phyloP scores from a whole-genome alignment of 2,797 vertebrate genomes.

The Echeneis naucrates region DNA sequence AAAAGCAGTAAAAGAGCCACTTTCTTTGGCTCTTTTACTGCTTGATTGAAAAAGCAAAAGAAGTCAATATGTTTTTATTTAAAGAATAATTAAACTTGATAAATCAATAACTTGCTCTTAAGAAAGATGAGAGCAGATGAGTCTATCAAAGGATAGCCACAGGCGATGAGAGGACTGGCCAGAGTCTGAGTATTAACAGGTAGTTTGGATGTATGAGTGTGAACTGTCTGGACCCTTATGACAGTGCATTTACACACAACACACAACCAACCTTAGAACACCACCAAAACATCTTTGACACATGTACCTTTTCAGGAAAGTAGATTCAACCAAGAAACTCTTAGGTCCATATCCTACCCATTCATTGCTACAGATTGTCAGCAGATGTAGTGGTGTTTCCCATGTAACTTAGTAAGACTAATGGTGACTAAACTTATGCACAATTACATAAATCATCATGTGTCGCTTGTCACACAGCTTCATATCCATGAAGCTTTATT shows the following conservation, averaged over 20 bases:
- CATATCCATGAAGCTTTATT: constrained; percentile 33
- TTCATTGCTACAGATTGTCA: constrained; percentile 14
- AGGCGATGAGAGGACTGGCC: constrained; percentile 18
- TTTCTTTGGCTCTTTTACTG: constrained; percentile 5
- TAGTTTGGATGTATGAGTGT: constrained; percentile 10
- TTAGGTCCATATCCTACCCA: background rate
- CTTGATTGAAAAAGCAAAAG: background rate
- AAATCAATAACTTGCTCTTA: constrained; percentile 32
- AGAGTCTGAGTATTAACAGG: background rate
- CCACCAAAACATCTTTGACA: background rate
- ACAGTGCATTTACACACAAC: background rate
- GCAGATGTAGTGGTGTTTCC: constrained; percentile 10
- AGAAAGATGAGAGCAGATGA: constrained; percentile 4
- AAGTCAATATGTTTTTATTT: constrained; percentile 7
- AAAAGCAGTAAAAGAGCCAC: constrained; percentile 1
- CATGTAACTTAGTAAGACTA: constrained; percentile 23
- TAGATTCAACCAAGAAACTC: background rate
- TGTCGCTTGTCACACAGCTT: constrained; percentile 43
- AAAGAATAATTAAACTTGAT: constrained; percentile 28
- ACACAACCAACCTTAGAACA: background rate
- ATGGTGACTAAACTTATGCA: constrained; percentile 19
- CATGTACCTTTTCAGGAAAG: constrained; percentile 11
- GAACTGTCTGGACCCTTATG: constrained; percentile 24
- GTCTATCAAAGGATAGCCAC: constrained; percentile 1
- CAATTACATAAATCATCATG: constrained; percentile 25